Conservation (phyloP, 2,113 vertebrate species). For the Sterna hirundo region DNA sequence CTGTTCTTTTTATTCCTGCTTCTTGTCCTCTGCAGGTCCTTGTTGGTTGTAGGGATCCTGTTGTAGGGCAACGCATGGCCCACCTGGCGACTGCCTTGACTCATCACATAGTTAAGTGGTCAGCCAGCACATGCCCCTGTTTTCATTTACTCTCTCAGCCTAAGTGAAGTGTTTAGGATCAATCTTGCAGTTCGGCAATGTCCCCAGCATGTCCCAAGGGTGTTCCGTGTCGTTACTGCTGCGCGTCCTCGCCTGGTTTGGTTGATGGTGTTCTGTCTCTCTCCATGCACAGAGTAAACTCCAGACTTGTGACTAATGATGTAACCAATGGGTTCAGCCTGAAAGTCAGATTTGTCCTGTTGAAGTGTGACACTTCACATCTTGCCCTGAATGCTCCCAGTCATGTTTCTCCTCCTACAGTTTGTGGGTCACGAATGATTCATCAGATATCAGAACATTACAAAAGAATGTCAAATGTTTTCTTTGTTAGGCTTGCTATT, state of each 20-base stretch:
- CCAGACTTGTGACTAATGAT: neutral
- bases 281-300: neutral
- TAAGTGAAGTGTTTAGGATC: neutral
- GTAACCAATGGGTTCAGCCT: neutral
- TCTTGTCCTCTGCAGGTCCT: neutral
- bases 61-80: neutral
- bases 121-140: neutral
- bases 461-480: neutral
- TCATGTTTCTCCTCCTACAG: neutral
- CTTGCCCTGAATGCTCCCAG: neutral
- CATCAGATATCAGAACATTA: neutral
- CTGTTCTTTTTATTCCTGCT: neutral
- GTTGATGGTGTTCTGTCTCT: neutral
- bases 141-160: neutral
- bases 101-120: neutral
- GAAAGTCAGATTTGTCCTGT: neutral
- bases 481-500: neutral
- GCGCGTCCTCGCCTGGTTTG: neutral
- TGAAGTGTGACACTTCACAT: neutral
- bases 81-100: neutral
- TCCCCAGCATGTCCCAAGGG: neutral
- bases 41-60: neutral
- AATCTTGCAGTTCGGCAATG: accelerated
- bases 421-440: neutral
- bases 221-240: neutral